Conservation (phyloP, 2,888 invertebrate genomes). For the Acanthosepion esculentum region DNA sequence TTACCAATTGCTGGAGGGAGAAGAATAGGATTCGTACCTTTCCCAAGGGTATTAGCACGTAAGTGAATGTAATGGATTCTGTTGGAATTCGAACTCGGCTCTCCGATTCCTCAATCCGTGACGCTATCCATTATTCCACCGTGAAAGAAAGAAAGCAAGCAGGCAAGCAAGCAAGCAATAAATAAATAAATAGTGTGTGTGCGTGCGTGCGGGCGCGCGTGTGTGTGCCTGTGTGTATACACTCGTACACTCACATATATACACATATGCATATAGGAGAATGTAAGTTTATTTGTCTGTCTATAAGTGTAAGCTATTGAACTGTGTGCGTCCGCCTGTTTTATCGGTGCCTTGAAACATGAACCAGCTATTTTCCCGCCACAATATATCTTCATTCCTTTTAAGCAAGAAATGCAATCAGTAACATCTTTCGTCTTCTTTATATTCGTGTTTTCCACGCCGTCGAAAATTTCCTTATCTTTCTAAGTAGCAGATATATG, state of each 20-base stretch:
- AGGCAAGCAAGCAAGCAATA: no score
- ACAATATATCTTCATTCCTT: slow-evolving; percentile 4
- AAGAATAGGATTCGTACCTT: no score
- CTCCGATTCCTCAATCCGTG: no score
- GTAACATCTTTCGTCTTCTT: background rate
- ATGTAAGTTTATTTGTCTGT: background rate
- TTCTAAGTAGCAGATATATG: background rate
- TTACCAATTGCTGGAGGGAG: no score
- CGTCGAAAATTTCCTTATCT: background rate
- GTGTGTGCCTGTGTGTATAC: no score
- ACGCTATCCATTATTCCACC: no score
- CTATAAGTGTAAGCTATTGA: background rate
- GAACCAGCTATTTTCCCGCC: background rate
- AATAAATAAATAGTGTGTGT: no score
- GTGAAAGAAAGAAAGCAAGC: no score
- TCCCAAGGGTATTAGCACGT: no score
- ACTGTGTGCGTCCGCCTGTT: background rate
- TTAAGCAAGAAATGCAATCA: background rate
- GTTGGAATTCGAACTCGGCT: no score
- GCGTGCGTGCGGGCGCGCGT: no score
- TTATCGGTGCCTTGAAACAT: background rate
- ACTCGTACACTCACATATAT: background rate
- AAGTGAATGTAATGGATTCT: no score
- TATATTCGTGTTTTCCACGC: background rate
- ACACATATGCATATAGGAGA: background rate